Evolutionary conservation across 1,140 invertebrate species (phyloP), one percentile per base, ranked within the genome.

Genomic region (Caerostris extrusa): DNA sequence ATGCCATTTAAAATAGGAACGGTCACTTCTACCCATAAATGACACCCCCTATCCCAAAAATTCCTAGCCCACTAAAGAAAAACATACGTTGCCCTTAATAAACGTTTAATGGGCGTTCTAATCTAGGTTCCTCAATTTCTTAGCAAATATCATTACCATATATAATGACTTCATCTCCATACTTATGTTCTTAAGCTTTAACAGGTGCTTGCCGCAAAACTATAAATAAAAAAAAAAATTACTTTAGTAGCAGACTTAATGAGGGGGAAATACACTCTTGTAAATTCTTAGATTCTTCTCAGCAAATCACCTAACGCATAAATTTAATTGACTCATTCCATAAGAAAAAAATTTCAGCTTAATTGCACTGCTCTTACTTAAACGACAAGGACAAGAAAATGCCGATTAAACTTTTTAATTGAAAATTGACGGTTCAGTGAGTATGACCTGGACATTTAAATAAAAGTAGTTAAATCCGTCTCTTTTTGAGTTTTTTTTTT

Each of bases 381-480:
- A 77, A 77, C 71, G 71, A 77, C 71, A 77, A 77, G 71, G 71
- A 77, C 71, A 77, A 34, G 71, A 77, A 77, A 77, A 77, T 77
- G 71, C 71, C 71, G 34, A 77, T 77, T 77, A 77, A 77, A 77
- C 71, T 77, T 77, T n/a, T 77, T 77, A 77, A 77, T 77, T 77
- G 71, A 77, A 77, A 77, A 77, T 77, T 77, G 71, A 77, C 71
- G 71, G 71, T 77, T 77, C 71, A 34, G 12, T 77, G 71, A 53
- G 71, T 77, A 77, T 77, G 71, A 77, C 71, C 53, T 77, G 71
- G 71, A 53, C 71, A 77, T 77, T 77, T 77, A 77, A 77, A 77
- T 77, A 77, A 77, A 77, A 77, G 71, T 77, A 77, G 71, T 77
- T 77, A 77, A 77, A 77, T 34, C 14, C 53, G 71, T 53, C 71